phyloP scores from a whole-genome alignment of 2,888 invertebrate genomes.

The Drosophila testacea region DNA sequence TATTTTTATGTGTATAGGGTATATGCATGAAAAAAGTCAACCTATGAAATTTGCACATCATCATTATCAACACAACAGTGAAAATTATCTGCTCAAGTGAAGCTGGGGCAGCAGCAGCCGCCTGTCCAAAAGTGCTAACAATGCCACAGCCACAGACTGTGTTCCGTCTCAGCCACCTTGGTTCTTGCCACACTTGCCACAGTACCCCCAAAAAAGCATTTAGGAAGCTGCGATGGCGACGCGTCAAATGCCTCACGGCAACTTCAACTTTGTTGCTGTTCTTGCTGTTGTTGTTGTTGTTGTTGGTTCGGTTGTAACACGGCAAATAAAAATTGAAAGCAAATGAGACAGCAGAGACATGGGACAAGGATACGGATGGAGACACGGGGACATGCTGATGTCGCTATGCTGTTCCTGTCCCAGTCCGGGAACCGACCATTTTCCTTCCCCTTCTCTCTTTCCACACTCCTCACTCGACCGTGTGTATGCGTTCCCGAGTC shows the following conservation, averaged over 20 bases:
- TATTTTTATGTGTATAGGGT: constrained; percentile 9
- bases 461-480: neutral
- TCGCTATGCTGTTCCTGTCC: constrained; percentile 19
- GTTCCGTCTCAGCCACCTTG: neutral
- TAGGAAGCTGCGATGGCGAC: constrained; percentile 58
- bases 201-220: constrained; percentile 48
- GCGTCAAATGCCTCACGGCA: constrained; percentile 78
- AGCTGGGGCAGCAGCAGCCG: constrained; percentile 46
- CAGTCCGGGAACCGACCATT: constrained; percentile 37
- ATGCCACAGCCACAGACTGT: constrained; percentile 51
- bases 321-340: constrained; percentile 80
- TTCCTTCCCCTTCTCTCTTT: neutral
- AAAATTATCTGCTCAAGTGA: constrained; percentile 80
- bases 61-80: constrained; percentile 77
- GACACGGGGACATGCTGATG: constrained; percentile 53
- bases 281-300: constrained; percentile 57
- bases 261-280: constrained; percentile 67
- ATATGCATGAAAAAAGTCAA: constrained; percentile 18
- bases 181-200: neutral
- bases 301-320: constrained; percentile 68
- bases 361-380: constrained; percentile 52
- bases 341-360: constrained; percentile 76
- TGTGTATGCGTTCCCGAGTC: constrained; percentile 31
- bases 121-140: constrained; percentile 71
- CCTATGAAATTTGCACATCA: constrained; percentile 77